These are phyloP conservation scores for Zeugodacus cucurbitae DNA, from an alignment of 1,140 invertebrate species.

Conservation along the genomic window DNA sequence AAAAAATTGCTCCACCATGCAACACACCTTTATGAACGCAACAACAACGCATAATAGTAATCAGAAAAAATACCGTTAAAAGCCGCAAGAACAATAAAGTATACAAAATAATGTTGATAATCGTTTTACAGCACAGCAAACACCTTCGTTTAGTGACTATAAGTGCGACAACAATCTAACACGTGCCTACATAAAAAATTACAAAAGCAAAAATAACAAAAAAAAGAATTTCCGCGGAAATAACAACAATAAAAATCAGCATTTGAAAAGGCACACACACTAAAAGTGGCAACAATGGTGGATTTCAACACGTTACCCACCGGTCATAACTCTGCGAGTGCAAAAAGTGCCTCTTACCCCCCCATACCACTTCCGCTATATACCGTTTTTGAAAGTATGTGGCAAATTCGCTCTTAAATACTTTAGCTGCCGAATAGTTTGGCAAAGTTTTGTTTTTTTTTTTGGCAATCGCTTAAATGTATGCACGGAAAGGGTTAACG, in stretches of 20 bases:
- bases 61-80: neutral
- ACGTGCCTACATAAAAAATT: neutral
- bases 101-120: neutral
- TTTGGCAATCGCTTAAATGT: slow-evolving; percentile 17
- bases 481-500: neutral
- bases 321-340: neutral
- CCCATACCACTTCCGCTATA: neutral
- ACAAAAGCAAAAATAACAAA: too few species aligned
- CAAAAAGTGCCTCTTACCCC: neutral
- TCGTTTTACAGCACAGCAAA: neutral
- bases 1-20: too few species aligned
- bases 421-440: neutral
- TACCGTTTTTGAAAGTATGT: neutral
- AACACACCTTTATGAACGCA: too few species aligned
- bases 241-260: neutral
- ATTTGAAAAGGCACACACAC: neutral
- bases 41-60: neutral
- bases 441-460: neutral
- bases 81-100: neutral
- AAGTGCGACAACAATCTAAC: neutral
- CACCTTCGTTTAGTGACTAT: neutral
- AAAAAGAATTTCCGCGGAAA: neutral
- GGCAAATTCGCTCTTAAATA: neutral
- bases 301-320: neutral
- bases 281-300: neutral